These are phyloP conservation scores for Seriola aureovittata DNA, from an alignment of 2,113 vertebrate species.

Conservation along the genomic window DNA sequence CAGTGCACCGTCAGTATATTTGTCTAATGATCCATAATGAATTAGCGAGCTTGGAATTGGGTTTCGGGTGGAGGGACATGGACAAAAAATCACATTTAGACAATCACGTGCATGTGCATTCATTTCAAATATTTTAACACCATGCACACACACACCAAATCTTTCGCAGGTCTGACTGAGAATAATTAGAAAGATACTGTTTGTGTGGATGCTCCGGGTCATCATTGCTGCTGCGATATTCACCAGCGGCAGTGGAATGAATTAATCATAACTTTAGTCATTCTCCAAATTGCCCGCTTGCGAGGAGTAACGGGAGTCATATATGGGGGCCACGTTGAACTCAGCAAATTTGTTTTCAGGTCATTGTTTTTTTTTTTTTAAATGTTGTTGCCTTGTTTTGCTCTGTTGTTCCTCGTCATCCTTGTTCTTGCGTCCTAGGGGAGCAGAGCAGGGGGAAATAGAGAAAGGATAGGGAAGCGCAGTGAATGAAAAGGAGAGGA, in stretches of 20 bases:
- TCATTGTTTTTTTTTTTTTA: conserved; percentile 26
- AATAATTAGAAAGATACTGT: conserved; percentile 44
- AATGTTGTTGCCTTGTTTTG: conserved; percentile 9
- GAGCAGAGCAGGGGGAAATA: background rate
- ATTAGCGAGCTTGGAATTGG: conserved; percentile 60
- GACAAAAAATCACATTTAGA: conserved; percentile 47
- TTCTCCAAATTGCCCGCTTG: conserved; percentile 51
- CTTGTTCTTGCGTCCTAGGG: background rate
- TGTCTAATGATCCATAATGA: conserved; percentile 73
- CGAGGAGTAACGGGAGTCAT: conserved; percentile 21
- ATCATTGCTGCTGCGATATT: conserved; percentile 33
- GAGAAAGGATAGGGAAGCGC: background rate
- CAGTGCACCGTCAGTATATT: conserved; percentile 61
- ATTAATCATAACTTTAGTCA: conserved; percentile 66
- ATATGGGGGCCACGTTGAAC: conserved; percentile 1
- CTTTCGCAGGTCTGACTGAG: conserved; percentile 41
- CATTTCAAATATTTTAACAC: conserved; percentile 37
- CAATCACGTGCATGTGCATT: conserved; percentile 20
- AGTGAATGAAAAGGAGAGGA: conserved; percentile 25
- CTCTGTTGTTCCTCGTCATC: conserved; percentile 9
- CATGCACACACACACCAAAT: conserved; percentile 18
- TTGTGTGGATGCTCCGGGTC: conserved; percentile 51
- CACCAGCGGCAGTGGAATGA: conserved; percentile 52
- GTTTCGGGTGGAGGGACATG: conserved; percentile 44
- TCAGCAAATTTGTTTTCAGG: conserved; percentile 23